phyloP scores from a whole-genome alignment of 2,113 vertebrate genomes.

The Bujurquina vittata region DNA sequence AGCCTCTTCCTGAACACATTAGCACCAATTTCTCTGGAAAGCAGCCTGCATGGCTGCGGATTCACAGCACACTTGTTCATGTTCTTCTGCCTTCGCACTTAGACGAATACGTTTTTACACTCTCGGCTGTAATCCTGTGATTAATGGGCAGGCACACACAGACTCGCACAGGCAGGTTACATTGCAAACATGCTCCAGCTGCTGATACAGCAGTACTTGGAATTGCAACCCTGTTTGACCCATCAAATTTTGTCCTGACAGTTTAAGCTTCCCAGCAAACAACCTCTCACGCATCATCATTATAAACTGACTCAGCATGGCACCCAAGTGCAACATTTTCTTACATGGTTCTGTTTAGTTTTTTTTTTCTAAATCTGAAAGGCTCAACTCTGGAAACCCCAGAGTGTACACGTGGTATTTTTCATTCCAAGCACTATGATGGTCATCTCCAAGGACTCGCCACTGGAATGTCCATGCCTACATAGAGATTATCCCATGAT shows the following conservation, averaged over 20 bases:
- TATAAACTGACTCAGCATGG: neutral
- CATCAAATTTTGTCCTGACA: slow-evolving; percentile 22
- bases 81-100: neutral
- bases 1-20: neutral
- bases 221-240: slow-evolving; percentile 17
- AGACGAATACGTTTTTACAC: neutral
- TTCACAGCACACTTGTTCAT: slow-evolving; percentile 6
- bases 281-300: slow-evolving; percentile 29
- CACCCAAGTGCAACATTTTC: slow-evolving; percentile 10
- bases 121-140: neutral
- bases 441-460: slow-evolving; percentile 28
- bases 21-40: slow-evolving; percentile 5
- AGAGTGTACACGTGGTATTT: neutral
- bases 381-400: neutral
- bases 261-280: slow-evolving; percentile 41
- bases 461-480: slow-evolving; percentile 40
- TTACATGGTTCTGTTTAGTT: neutral
- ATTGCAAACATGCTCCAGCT: slow-evolving; percentile 29
- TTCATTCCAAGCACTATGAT: slow-evolving; percentile 14
- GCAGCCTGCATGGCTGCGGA: neutral
- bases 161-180: slow-evolving; percentile 20
- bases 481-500: slow-evolving; percentile 19
- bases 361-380: neutral
- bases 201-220: slow-evolving; percentile 53
- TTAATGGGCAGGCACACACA: neutral